A percentile compares a stretch with the other conserved stretches of the same genome.
Conservation (phyloP, 2,888 invertebrate species). For the Drosophila nigritarsus region DNA sequence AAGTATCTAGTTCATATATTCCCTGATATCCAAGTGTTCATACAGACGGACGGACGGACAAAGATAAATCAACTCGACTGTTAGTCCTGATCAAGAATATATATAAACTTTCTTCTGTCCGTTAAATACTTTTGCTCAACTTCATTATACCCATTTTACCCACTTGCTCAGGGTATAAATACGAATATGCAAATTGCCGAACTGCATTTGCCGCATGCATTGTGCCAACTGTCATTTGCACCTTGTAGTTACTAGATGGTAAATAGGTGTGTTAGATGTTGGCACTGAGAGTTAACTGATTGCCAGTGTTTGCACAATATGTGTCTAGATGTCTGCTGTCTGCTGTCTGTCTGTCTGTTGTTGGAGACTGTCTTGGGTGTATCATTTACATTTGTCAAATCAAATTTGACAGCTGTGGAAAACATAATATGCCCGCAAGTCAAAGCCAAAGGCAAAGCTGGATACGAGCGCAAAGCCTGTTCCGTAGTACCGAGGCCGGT, state of each 20-base stretch:
- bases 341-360: constrained; percentile 11
- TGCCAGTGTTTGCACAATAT: constrained; percentile 6
- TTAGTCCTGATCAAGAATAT: not conserved
- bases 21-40: not conserved
- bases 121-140: not conserved
- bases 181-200: constrained; percentile 39
- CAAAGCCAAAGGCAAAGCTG: constrained; percentile 7
- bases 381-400: constrained; percentile 80
- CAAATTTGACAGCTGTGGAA: constrained; percentile 78
- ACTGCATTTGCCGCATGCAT: constrained; percentile 39
- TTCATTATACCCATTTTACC: not conserved
- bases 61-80: not conserved
- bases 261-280: not conserved
- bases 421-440: constrained; percentile 65
- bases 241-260: not conserved
- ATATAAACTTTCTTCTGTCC: not conserved
- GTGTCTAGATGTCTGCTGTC: constrained; percentile 11
- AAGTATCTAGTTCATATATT: not conserved
- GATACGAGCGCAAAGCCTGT: constrained; percentile 4
- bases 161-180: constrained; percentile 38
- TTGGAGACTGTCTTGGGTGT: constrained; percentile 28
- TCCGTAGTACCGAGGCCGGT: constrained; percentile 11
- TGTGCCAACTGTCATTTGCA: constrained; percentile 59
- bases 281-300: not conserved
- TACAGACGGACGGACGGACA: not conserved